Evolutionary conservation across 2,888 invertebrate species (phyloP).

Genomic region (Rugalucina vietnamica): DNA sequence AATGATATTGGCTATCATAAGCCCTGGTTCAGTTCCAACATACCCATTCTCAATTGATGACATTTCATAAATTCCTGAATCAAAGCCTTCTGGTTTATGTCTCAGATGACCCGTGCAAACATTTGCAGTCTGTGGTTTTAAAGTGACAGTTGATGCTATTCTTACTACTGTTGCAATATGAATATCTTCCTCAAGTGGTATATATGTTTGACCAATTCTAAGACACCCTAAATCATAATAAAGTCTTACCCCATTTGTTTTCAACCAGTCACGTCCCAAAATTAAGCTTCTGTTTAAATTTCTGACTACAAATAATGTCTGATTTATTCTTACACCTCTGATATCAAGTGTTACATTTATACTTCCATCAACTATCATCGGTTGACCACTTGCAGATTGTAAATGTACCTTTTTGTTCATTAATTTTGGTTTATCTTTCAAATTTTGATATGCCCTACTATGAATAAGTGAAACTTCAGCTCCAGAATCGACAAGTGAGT

Average conservation of each 20-base stretch:
- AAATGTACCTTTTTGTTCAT: background rate
- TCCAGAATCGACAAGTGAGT: background rate
- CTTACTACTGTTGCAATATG: background rate
- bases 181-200: background rate
- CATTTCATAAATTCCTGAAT: background rate
- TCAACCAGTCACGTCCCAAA: constrained; percentile 17
- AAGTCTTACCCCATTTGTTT: background rate
- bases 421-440: constrained; percentile 1
- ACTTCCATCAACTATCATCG: background rate
- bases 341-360: background rate
- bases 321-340: background rate
- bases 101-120: background rate
- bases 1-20: constrained; percentile 2
- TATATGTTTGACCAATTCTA: background rate
- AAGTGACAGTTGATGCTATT: background rate
- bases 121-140: background rate
- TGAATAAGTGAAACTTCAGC: constrained; percentile 14
- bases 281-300: constrained; percentile 15
- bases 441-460: constrained; percentile 7
- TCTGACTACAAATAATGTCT: background rate
- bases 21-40: background rate
- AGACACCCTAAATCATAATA: constrained; percentile 7
- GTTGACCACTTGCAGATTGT: background rate
- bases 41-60: constrained; percentile 4
- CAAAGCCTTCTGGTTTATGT: background rate